A percentile compares a stretch with the other conserved stretches of the same genome.
Conservation (phyloP, 2,113 vertebrate genomes). For the Cinclus mexicanus region DNA sequence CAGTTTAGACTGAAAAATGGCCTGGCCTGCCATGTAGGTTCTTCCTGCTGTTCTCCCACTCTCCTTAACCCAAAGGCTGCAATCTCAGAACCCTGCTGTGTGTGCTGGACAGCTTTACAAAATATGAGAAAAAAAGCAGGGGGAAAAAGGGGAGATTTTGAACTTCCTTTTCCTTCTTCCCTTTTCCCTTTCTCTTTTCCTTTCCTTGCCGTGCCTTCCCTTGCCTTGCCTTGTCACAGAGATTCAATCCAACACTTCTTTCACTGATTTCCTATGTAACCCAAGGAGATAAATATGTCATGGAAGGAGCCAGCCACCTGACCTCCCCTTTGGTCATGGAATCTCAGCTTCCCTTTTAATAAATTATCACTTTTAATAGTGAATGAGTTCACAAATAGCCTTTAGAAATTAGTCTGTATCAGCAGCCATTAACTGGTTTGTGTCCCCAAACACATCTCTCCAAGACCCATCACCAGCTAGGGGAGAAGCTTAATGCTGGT, state of each 20-base stretch:
- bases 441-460: neutral
- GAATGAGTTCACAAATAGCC: neutral
- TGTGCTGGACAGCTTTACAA: neutral
- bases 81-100: neutral
- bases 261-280: neutral
- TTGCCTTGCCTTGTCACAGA: neutral
- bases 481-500: neutral
- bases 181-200: neutral
- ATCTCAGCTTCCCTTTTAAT: neutral
- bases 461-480: neutral
- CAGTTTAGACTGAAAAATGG: neutral
- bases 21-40: neutral
- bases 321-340: neutral
- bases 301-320: neutral
- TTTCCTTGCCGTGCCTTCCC: neutral
- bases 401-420: neutral
- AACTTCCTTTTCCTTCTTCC: neutral
- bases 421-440: neutral
- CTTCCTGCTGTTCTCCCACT: neutral
- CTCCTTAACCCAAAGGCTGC: neutral
- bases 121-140: neutral
- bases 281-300: neutral
- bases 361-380: neutral
- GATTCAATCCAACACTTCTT: neutral
- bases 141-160: neutral